Percentiles rank a stretch among this genome's conserved stretches.
Conservation (phyloP, 2,797 vertebrate genomes). For the Furcifer pardalis region DNA sequence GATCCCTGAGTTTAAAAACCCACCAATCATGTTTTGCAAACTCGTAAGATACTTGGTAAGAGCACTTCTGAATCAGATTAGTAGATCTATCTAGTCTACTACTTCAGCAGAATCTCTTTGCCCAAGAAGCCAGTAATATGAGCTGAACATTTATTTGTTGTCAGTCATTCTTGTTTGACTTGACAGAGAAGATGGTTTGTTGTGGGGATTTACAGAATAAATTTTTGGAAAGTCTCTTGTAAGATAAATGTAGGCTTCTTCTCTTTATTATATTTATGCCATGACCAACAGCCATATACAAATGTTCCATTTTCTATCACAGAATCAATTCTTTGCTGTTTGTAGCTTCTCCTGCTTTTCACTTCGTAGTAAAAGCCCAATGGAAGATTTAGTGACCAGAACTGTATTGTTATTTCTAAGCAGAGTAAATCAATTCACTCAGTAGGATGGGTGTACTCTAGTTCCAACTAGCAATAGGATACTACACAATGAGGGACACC, state of each 20-base stretch:
- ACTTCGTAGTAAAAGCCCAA: neutral
- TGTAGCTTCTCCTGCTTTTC: neutral
- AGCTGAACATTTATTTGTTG: neutral
- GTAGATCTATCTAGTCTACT: neutral
- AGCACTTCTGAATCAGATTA: neutral
- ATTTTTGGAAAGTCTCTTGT: neutral
- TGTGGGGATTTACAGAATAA: neutral
- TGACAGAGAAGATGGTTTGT: neutral
- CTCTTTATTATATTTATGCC: neutral
- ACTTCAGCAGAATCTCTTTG: neutral
- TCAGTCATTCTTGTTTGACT: neutral
- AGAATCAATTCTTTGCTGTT: neutral
- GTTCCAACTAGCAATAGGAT: no score
- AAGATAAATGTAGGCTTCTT: neutral
- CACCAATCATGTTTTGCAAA: neutral
- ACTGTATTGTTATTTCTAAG: no score
- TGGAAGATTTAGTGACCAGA: neutral
- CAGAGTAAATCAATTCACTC: no score
- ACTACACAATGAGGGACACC: no score
- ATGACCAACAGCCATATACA: neutral
- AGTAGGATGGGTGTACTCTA: no score
- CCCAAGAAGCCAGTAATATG: neutral
- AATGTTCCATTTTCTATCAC: neutral
- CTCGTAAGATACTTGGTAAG: neutral
- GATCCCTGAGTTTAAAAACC: neutral